These are phyloP conservation scores for Notiomystis cincta DNA, from an alignment of 2,113 vertebrate species.

Conservation along the genomic window DNA sequence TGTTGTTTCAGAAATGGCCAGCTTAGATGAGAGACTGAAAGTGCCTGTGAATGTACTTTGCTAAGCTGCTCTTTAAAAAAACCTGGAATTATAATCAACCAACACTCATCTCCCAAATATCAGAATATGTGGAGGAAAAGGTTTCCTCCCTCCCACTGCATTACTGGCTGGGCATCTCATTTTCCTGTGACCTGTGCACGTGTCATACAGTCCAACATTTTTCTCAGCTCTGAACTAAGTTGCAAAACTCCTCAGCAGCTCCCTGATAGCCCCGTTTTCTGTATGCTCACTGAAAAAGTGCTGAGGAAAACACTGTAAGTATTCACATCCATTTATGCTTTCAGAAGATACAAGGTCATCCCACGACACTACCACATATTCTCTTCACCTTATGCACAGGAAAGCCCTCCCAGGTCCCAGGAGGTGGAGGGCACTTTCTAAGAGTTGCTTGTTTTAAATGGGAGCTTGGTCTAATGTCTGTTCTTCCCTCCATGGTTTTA, in stretches of 20 bases:
- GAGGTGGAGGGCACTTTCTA: not conserved
- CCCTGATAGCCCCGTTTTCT: not conserved
- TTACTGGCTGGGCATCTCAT: not conserved
- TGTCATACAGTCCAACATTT: not conserved
- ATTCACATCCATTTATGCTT: not conserved
- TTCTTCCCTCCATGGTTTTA: not conserved
- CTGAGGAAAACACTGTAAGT: not conserved
- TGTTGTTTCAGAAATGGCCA: not conserved
- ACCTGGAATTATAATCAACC: not conserved
- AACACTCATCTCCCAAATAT: not conserved
- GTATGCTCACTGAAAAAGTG: not conserved
- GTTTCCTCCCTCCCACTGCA: rapidly evolving
- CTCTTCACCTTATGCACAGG: not conserved
- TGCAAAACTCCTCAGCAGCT: not conserved
- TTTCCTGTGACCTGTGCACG: not conserved
- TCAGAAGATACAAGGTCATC: not conserved
- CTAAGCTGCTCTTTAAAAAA: not conserved
- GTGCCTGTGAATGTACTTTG: not conserved
- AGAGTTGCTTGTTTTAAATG: too few relatives aligned
- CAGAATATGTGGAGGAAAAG: not conserved
- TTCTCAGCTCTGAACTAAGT: not conserved
- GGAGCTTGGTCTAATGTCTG: not conserved
- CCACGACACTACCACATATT: not conserved
- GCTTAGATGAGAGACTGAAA: not conserved
- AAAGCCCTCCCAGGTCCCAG: not conserved